Conservation (phyloP, 2,888 invertebrate genomes). For the Agonum fuliginosum region DNA sequence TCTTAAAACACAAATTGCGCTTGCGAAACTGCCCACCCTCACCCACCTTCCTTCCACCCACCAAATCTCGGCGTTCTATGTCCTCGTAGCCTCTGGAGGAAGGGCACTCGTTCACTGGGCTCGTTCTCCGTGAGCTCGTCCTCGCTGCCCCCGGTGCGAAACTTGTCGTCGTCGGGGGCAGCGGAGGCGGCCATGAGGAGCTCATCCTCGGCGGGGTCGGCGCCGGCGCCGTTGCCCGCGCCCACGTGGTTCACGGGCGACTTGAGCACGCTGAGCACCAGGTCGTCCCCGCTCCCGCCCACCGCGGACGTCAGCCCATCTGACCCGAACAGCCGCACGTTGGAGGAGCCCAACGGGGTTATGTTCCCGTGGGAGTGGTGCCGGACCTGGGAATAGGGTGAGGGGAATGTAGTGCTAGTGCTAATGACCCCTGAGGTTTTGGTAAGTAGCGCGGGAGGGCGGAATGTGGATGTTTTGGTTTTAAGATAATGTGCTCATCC, state of each 20-base stretch:
- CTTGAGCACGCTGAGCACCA: constrained; percentile 78
- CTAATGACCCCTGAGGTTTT: neutral
- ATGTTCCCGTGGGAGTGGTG: constrained; percentile 59
- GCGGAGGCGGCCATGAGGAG: constrained; percentile 65
- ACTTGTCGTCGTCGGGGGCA: constrained; percentile 62
- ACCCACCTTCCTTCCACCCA: constrained; percentile 66
- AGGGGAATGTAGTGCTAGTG: neutral
- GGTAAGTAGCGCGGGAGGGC: too few relatives aligned
- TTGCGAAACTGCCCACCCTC: too few relatives aligned
- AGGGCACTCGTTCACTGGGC: constrained; percentile 72
- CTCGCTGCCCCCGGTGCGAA: constrained; percentile 71
- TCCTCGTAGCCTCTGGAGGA: constrained; percentile 74
- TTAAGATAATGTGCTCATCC: too few relatives aligned
- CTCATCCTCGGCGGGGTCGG: constrained; percentile 69
- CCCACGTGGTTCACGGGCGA: constrained; percentile 75
- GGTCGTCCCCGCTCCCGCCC: constrained; percentile 71
- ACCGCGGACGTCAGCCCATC: neutral
- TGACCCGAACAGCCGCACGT: constrained; percentile 31
- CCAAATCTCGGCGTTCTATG: constrained; percentile 72
- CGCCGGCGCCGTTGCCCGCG: constrained; percentile 64
- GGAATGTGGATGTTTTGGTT: too few relatives aligned
- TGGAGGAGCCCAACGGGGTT: constrained; percentile 34
- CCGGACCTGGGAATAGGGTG: constrained; percentile 13
- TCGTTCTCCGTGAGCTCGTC: constrained; percentile 73
- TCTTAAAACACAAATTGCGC: too few relatives aligned